Base-by-base conservation (phyloP, 2,797 vertebrate genomes). In the Bovichtus variegatus region DNA sequence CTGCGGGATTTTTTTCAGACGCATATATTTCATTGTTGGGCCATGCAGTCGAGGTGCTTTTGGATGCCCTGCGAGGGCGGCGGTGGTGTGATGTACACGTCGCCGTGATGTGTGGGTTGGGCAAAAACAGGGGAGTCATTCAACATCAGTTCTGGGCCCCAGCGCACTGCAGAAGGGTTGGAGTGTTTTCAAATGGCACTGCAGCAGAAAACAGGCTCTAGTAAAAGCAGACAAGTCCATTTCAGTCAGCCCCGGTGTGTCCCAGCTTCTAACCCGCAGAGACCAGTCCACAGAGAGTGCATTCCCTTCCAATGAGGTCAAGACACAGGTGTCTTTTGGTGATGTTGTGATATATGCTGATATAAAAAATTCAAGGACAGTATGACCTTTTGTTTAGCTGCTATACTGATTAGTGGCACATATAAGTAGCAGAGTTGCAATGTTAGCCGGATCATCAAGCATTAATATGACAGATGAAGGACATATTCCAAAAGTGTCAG, bases 101-200 rank as follows among this genome's bases (percentile, higher is more conserved):
- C 16, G 44, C 64, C 43, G 60, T 23, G 50, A 72, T 27, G 73
- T 67, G 81, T 74, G 81, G 75, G 77, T 41, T 77, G 81, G 69
- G 71, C 64, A 55, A 77, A 71, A 84, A 77, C 74, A 64, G 71
- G 75, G 58, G 69, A 88, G 81, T 83, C 77, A 67, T 78, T 90
- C 84, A 80, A 72, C 89, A 93, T 87, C 90, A 85, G 78, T 80
- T 81, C 81, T 77, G 80, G 64, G 81, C 76, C 87, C 71, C 87
- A 84, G 87, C 84, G 75, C 90, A 90, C 90, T 93, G 94, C 95
- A 95, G 94, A 90, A 91, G 58, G 64, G 81, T 85, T 94, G 92
- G 87, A 92, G 75, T 73, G 77, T 74, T 90, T 92, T 94, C 88
- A 93, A 92, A 87, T 82, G 78, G 81, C 88, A 91, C 89, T 94